phyloP scores from a whole-genome alignment of 2,797 vertebrate genomes.

The Sphaeramia orbicularis region DNA sequence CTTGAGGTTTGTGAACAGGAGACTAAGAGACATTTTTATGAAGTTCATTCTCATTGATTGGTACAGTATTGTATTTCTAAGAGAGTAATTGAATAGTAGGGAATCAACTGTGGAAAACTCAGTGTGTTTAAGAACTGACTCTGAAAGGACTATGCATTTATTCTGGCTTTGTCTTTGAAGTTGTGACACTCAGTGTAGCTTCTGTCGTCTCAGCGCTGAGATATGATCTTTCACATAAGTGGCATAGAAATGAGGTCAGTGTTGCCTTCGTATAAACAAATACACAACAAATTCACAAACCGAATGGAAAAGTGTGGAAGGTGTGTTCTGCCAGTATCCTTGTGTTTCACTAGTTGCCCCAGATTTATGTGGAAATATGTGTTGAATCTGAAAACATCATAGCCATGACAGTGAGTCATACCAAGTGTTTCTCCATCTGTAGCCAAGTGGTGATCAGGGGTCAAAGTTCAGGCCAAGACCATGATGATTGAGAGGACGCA shows the following conservation, averaged over 20 bases:
- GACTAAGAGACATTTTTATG: slow-evolving; percentile 12
- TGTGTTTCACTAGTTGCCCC: not conserved
- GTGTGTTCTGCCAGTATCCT: not conserved
- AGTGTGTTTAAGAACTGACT: slow-evolving; percentile 18
- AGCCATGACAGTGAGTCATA: not conserved
- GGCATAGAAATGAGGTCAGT: slow-evolving; percentile 38
- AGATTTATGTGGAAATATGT: slow-evolving; percentile 9
- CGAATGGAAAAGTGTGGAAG: slow-evolving; percentile 4
- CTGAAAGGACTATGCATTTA: slow-evolving; percentile 33
- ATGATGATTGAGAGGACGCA: slow-evolving; percentile 51
- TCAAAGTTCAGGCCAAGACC: slow-evolving; percentile 46
- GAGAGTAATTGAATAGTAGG: slow-evolving; percentile 9
- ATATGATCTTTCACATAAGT: slow-evolving; percentile 51
- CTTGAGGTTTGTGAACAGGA: slow-evolving; percentile 6
- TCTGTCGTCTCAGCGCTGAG: slow-evolving; percentile 22
- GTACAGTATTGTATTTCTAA: slow-evolving; percentile 29
- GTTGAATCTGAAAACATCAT: not conserved
- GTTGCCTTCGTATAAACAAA: slow-evolving; percentile 44
- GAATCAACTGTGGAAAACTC: slow-evolving; percentile 26
- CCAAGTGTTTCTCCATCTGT: slow-evolving; percentile 51
- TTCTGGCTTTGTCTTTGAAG: slow-evolving; percentile 38
- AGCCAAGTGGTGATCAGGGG: slow-evolving; percentile 30
- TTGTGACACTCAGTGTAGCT: slow-evolving; percentile 9
- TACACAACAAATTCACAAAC: slow-evolving; percentile 20
- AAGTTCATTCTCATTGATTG: slow-evolving; percentile 29